Evolutionary conservation across 2,888 invertebrate genomes (phyloP).

Genomic region (Drosophila kokeensis): DNA sequence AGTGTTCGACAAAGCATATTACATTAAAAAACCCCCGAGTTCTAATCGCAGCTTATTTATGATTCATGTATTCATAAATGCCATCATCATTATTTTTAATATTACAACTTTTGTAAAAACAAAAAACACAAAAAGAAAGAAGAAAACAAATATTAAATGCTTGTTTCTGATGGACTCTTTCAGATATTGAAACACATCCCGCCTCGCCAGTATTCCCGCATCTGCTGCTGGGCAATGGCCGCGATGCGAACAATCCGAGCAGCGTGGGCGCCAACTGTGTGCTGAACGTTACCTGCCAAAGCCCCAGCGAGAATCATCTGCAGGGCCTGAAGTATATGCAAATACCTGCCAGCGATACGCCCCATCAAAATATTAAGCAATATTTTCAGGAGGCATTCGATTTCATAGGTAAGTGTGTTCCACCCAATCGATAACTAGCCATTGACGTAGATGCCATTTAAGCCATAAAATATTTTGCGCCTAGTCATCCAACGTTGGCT

Average conservation of each 20-base stretch:
- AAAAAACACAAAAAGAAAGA: too few relatives aligned
- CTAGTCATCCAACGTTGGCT: slow-evolving; percentile 23
- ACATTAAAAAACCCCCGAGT: background rate
- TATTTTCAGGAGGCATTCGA: slow-evolving; percentile 94
- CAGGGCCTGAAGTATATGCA: slow-evolving; percentile 91
- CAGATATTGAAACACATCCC: slow-evolving; percentile 90
- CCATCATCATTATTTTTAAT: background rate
- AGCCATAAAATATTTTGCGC: slow-evolving; percentile 5
- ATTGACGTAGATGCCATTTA: background rate
- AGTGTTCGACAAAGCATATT: too few relatives aligned
- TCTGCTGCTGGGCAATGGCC: slow-evolving; percentile 92
- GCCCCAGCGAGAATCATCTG: slow-evolving; percentile 88
- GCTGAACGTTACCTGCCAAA: slow-evolving; percentile 92
- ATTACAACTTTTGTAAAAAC: background rate
- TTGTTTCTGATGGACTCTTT: slow-evolving; percentile 34
- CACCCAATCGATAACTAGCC: slow-evolving; percentile 26
- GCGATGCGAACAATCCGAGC: slow-evolving; percentile 90
- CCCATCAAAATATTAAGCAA: slow-evolving; percentile 94
- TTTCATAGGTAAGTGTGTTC: slow-evolving; percentile 91
- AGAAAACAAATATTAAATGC: background rate
- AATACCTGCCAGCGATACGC: slow-evolving; percentile 93
- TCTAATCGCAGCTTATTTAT: background rate
- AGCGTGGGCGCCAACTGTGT: slow-evolving; percentile 91
- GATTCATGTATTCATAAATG: background rate
- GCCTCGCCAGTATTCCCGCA: slow-evolving; percentile 92